These are phyloP conservation scores for Oryzias woworae DNA, from an alignment of 2,113 vertebrate species.

Conservation along the genomic window DNA sequence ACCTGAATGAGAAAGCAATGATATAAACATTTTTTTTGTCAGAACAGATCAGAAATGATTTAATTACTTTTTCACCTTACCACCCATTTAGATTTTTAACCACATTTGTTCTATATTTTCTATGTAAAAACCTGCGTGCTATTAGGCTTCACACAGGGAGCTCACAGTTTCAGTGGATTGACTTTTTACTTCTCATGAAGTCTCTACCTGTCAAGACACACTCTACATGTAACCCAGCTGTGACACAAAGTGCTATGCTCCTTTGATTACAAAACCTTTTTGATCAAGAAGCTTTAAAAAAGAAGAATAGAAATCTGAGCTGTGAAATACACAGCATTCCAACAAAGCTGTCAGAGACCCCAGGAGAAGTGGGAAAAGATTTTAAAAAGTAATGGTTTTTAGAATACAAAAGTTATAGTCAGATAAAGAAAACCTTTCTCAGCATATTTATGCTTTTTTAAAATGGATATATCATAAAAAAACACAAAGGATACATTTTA, in stretches of 20 bases:
- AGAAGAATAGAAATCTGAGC: background rate
- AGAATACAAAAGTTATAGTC: too few relatives aligned
- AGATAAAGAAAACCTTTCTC: too few relatives aligned
- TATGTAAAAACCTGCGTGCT: slow-evolving; percentile 18
- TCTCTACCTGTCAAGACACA: slow-evolving; percentile 14
- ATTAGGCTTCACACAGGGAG: slow-evolving; percentile 17
- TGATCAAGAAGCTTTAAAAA: slow-evolving; percentile 30
- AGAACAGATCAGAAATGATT: background rate
- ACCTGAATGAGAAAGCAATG: background rate
- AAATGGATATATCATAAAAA: too few relatives aligned
- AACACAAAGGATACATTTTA: too few relatives aligned
- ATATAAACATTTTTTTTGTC: background rate
- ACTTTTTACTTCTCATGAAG: slow-evolving; percentile 16
- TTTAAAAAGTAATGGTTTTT: background rate
- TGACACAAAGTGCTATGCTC: background rate
- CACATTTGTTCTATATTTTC: slow-evolving; percentile 27
- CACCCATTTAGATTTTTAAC: slow-evolving; percentile 7
- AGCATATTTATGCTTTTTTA: too few relatives aligned
- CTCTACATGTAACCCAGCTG: background rate
- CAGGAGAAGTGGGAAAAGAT: background rate
- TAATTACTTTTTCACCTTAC: background rate
- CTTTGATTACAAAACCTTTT: slow-evolving; percentile 29
- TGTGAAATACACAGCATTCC: background rate
- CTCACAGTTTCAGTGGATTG: slow-evolving; percentile 11
- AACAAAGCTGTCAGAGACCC: too few relatives aligned